Base-by-base conservation (phyloP, 2,888 invertebrate species). In the Ametastegia equiseti region DNA sequence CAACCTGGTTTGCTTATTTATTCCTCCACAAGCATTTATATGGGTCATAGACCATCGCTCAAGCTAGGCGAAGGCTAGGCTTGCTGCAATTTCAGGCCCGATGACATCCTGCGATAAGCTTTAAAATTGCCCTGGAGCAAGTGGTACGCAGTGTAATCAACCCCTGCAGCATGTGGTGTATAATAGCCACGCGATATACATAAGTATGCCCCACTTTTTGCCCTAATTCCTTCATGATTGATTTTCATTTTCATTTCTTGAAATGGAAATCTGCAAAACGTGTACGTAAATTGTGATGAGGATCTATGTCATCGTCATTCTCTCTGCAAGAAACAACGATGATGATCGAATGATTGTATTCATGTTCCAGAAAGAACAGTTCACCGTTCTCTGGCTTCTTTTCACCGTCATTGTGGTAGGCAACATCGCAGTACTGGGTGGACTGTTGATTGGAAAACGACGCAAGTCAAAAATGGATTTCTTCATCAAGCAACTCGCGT, bases 401-500 rank as follows among this genome's bases (percentile, higher is more conserved):
- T 96, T 98, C 90, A 94, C 95, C 71, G 93, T 97, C 77, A 98
- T 98, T 84, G 96, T 98, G 63, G 94, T 96, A 77, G 97, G 98
- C 45, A 98, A 98, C 92, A 93, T 95, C 23, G 96, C 97, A 0
- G 98, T 98, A n/a, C 94, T 98, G 65, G 95, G 96, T 0, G 97
- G 97, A 0, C 94, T 98, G 82, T 93, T 96, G 81, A 93, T 96
- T 87, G 97, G 96, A 85, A 97, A 97, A 89, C 95, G 96, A 78
- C 94, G 97, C 87, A 97, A 97, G 91, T 97, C 97, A 73, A 94
- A 98, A 71, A 98, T 98, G 98, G 98, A 98, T 92, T 98, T 97
- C 93, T 98, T 98, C 92, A 98, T 98, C 86, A 97, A 97, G 93
- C 97, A 98, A 88, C 93, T 98, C 80, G 98, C 98, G 2, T 94